Evolutionary conservation across 2,888 invertebrate genomes (phyloP).

Genomic region (Tetrapedia diversipes): DNA sequence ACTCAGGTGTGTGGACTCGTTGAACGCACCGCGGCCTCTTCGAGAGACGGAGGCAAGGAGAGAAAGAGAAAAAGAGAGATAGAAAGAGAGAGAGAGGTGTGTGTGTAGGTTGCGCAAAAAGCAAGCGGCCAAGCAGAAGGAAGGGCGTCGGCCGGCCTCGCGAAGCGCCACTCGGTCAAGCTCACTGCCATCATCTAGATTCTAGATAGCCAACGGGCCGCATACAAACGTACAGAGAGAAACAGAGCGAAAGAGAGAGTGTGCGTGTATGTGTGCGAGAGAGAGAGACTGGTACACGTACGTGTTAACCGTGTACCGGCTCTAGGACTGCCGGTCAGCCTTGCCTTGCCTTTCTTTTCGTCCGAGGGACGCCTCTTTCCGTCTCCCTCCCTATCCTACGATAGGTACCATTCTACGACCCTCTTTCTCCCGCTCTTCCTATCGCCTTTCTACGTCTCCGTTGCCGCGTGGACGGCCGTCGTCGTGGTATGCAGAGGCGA

Average conservation of each 20-base stretch:
- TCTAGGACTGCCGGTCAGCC: conserved; percentile 71
- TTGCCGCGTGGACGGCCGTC: conserved; percentile 37
- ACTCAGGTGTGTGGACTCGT: conserved; percentile 60
- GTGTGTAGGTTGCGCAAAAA: conserved; percentile 73
- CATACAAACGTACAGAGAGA: conserved; percentile 31
- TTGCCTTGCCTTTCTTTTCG: conserved; percentile 61
- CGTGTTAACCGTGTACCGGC: conserved; percentile 34
- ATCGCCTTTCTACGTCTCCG: not conserved
- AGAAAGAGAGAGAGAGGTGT: conserved; percentile 43
- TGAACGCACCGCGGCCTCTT: too few species aligned
- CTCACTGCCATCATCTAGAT: conserved; percentile 78
- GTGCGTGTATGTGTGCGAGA: too few species aligned
- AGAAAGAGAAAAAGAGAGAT: conserved; percentile 31
- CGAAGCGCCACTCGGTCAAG: conserved; percentile 81
- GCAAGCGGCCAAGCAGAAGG: conserved; percentile 67
- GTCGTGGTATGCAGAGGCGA: conserved; percentile 57
- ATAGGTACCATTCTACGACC: not conserved
- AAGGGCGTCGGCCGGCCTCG: conserved; percentile 82
- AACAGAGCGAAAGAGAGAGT: too few species aligned
- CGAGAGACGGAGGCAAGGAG: conserved; percentile 5
- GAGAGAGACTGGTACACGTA: not conserved
- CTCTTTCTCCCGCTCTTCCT: not conserved
- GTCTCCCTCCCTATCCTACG: not conserved
- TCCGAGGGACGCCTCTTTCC: conserved; percentile 43
- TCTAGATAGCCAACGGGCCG: conserved; percentile 64